Evolutionary conservation across 1,140 invertebrate species (phyloP).

Genomic region (Sinella curviseta): DNA sequence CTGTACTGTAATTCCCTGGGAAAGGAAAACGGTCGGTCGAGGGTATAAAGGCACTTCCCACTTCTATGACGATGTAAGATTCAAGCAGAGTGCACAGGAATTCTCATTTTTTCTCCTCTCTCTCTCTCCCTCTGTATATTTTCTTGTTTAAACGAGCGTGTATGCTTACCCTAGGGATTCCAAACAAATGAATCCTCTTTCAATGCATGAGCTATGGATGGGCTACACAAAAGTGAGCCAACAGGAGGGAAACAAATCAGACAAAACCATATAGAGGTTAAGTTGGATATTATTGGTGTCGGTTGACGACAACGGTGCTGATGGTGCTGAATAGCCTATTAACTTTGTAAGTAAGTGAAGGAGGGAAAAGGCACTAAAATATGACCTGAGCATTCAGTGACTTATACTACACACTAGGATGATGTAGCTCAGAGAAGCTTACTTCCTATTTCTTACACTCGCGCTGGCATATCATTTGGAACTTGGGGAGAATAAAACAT

Average conservation of each 20-base stretch:
- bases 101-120: not conserved
- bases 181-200: constrained; percentile 19
- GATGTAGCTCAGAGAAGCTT: not conserved
- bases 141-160: not conserved
- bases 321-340: not conserved
- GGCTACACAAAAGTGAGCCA: not conserved
- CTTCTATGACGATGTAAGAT: not conserved
- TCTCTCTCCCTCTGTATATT: not conserved
- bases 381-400: not conserved
- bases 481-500: not conserved
- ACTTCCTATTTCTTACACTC: not conserved
- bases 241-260: constrained; percentile 1
- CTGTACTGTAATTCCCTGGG: no score
- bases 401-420: constrained; percentile 3
- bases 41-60: no score
- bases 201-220: not conserved
- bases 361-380: not conserved
- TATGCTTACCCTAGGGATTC: not conserved
- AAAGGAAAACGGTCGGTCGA: no score
- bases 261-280: not conserved
- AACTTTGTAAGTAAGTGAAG: not conserved
- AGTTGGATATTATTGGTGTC: not conserved
- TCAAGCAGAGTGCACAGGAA: not conserved
- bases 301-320: not conserved
- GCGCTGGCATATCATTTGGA: not conserved